Base-by-base conservation (phyloP, 2,888 invertebrate species). In the Creontiades dilutus region DNA sequence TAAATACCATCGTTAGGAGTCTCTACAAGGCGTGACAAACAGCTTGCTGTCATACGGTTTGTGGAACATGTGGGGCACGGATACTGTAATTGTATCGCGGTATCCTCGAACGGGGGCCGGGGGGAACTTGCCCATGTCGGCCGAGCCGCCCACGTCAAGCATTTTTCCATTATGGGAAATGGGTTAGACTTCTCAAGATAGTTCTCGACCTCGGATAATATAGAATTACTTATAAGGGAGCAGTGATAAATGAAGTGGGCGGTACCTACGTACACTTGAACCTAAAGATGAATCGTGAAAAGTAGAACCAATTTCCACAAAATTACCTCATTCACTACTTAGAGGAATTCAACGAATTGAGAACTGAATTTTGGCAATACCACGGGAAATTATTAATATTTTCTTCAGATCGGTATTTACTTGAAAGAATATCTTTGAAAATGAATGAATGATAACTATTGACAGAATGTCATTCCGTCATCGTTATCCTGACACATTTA, bases 21-120 rank as follows among this genome's bases (percentile, higher is more conserved):
- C 12, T 68, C 23, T 5, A 23, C 68, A 19, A 27, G 68, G 68
- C 68, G 68, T 68, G 68, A 68, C 68, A 68, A 23, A 68, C 19
- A 23, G 12, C 23, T 0, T 23, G 23, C 68, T 11, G 68, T 19
- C 68, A 68, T 23, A 68, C 68, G 68, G 68, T 68, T 68, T 68
- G 68, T 23, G 11, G 27, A 23, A 68, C 68, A 68, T 23, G 5
- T 68, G 9, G 68, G 23, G 27, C 68, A 23, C 23, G 27, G 68
- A 68, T 68, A 68, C 68, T 23, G 23, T 68, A 68, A 68, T 68
- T 68, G 23, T 68, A 68, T 57, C 57, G 16, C 16, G 57, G 57
- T 0, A 57, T 68, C 68, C 68, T 23, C 23, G 52, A 52, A 68
- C 23, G 68, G 11, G 61, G 68, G 68, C 19, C 68, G 12, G 23